Conservation (phyloP, 2,113 vertebrate species). For the Mus pahari region DNA sequence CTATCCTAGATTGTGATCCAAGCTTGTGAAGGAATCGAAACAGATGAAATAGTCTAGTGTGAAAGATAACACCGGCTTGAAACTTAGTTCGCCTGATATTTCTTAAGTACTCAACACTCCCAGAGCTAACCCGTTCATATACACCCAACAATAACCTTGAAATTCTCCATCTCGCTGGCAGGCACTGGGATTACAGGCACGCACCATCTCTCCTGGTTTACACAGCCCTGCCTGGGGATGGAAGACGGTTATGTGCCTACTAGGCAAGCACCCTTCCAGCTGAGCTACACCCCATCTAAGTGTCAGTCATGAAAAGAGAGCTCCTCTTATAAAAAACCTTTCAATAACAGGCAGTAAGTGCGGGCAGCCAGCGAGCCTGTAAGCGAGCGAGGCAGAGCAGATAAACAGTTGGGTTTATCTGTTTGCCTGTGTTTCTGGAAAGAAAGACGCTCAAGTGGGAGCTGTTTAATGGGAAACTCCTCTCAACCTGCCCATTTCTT, state of each 20-base stretch:
- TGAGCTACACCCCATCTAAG: neutral
- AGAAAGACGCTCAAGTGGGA: neutral
- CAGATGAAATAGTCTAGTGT: neutral
- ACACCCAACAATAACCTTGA: neutral
- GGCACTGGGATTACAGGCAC: neutral
- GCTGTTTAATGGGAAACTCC: neutral
- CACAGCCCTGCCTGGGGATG: neutral
- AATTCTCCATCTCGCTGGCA: too few relatives aligned
- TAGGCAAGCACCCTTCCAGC: neutral
- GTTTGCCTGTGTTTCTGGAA: constrained; percentile 21
- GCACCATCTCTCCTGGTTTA: too few relatives aligned
- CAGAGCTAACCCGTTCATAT: neutral
- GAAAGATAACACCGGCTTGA: neutral
- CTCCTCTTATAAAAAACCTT: neutral
- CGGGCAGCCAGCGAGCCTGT: neutral
- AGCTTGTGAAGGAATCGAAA: constrained; percentile 21
- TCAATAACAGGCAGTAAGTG: neutral
- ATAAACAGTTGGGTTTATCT: neutral
- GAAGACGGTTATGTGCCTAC: neutral
- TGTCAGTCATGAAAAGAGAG: neutral
- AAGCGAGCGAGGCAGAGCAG: neutral
- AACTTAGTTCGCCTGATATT: constrained; percentile 8
- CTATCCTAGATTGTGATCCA: neutral
- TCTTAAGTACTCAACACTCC: neutral
- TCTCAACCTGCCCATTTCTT: constrained; percentile 27